These are phyloP conservation scores for Plestiodon gilberti DNA, from an alignment of 2,113 vertebrate genomes.

Conservation along the genomic window DNA sequence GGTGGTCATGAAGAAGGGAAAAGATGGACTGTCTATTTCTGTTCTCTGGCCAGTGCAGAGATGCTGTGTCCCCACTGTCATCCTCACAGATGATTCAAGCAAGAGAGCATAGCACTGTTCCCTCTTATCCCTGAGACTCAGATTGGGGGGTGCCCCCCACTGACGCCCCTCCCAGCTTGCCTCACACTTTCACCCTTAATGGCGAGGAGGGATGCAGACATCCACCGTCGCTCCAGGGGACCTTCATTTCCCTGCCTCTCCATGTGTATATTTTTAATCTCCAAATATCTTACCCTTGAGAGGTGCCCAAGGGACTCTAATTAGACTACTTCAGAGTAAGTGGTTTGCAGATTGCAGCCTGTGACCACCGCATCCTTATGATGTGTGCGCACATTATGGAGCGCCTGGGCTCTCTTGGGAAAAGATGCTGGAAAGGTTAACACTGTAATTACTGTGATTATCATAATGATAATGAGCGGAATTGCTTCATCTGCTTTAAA, in stretches of 20 bases:
- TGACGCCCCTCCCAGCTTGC: background rate
- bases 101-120: background rate
- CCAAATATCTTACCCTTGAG: background rate
- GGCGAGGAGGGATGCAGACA: background rate
- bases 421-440: background rate
- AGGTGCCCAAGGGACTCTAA: background rate
- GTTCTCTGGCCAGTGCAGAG: background rate
- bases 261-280: background rate
- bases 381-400: background rate
- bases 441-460: constrained; percentile 9
- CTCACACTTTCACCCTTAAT: background rate
- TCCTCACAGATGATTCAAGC: background rate
- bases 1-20: background rate
- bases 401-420: background rate
- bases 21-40: background rate
- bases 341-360: background rate
- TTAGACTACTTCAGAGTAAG: background rate
- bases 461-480: background rate
- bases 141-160: background rate
- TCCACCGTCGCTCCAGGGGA: too few relatives aligned
- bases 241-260: too few relatives aligned
- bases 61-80: background rate
- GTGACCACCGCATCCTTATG: background rate
- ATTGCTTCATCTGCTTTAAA: background rate
- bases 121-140: background rate